phyloP scores from a whole-genome alignment of 2,797 vertebrate species.

The Takifugu rubripes region DNA sequence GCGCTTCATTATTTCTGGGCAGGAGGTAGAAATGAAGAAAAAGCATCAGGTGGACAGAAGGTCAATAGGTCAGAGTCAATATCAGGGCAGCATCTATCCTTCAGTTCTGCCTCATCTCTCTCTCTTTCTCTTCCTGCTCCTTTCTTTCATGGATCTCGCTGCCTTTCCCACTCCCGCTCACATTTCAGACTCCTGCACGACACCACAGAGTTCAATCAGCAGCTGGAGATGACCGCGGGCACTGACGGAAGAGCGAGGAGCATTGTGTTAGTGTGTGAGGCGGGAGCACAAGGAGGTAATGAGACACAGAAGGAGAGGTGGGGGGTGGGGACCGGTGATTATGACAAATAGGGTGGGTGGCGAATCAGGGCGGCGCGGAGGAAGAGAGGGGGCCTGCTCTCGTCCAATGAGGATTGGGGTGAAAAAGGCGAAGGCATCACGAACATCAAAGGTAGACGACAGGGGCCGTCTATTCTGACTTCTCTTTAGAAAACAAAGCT shows the following conservation, averaged over 20 bases:
- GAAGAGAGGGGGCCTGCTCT: conserved; percentile 19
- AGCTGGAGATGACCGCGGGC: conserved; percentile 65
- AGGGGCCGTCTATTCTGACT: conserved; percentile 52
- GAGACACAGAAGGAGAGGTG: conserved; percentile 45
- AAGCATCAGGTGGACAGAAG: conserved; percentile 33
- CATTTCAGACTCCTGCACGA: conserved; percentile 46
- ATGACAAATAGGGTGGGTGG: conserved; percentile 35
- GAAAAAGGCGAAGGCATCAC: conserved; percentile 68
- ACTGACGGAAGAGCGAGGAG: conserved; percentile 40
- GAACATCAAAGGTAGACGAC: conserved; percentile 57
- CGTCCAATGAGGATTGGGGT: conserved; percentile 59
- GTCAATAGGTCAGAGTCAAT: conserved; percentile 40
- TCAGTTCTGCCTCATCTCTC: conserved; percentile 31
- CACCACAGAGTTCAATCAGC: conserved; percentile 56
- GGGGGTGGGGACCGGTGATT: not conserved
- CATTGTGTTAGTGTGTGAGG: conserved; percentile 33
- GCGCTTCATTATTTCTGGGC: too few relatives aligned
- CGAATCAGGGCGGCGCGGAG: conserved; percentile 35
- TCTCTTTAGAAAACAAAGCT: conserved; percentile 42
- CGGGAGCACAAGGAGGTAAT: conserved; percentile 38
- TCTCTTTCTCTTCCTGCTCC: conserved; percentile 45
- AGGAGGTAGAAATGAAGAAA: conserved; percentile 8
- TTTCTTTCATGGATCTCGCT: conserved; percentile 37
- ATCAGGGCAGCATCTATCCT: conserved; percentile 46
- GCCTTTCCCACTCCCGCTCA: conserved; percentile 37